Base-by-base conservation (phyloP, 2,888 invertebrate species). In the Copidosoma aretas region DNA sequence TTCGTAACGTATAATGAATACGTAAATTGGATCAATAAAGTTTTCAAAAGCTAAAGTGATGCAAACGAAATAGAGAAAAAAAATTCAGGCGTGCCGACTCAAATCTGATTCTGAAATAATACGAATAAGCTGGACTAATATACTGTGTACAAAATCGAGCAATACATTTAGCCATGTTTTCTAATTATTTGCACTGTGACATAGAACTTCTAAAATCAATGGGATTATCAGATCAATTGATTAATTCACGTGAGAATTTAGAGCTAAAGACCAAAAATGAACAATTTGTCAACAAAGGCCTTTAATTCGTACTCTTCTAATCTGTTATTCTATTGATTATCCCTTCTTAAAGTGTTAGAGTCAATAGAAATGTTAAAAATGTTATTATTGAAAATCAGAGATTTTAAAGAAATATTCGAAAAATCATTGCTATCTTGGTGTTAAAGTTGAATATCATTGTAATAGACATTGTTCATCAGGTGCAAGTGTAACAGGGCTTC, bases 401-500 rank as follows among this genome's bases (percentile, higher is more conserved):
- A 60, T 60, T 65, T 65, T 39, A 64, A 62, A 4, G 25, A 69
- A 52, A 64, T 15, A 43, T 63, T 63, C 24, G 39, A 51, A 59
- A 25, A 22, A 61, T 70, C 64, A 68, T 62, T 52, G 46, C 58
- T 25, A 64, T 71, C 59, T 71, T 67, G 67, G 73, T 69, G 71
- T 73, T 68, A 69, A 52, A 71, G 68, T 68, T 66, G 61, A 75
- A 73, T 71, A 71, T 72, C 68, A 74, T 72, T 70, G 60, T 74
- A 77, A 73, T 77, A 77, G 77, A 75, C 73, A 64, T 76, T 75
- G 72, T 75, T 76, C 58, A 71, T 75, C 69, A 75, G 71, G 68
- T 74, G 75, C 71, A 72, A 77, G 14, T 82, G 78, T 82, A 81
- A 78, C 75, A 78, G 79, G 81, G 80, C 79, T 80, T 80, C 73